Evolutionary conservation across 2,113 vertebrate genomes (phyloP).

Genomic region (Apeltes quadracus): DNA sequence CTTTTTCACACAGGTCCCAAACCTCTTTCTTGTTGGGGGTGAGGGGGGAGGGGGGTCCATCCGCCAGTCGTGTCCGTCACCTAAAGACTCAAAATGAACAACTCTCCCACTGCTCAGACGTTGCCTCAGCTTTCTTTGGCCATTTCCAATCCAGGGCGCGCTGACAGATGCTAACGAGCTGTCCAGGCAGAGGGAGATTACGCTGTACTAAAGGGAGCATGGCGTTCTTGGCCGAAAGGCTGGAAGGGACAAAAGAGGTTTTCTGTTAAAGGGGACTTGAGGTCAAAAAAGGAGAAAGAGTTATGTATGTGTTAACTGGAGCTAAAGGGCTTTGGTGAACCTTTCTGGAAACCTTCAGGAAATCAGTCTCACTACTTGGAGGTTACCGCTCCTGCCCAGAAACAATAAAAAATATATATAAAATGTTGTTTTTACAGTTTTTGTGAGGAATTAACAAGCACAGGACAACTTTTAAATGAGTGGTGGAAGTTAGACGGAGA

Average conservation of each 20-base stretch:
- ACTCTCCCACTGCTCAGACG: slow-evolving; percentile 22
- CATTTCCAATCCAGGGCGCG: slow-evolving; percentile 23
- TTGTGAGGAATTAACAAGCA: not conserved
- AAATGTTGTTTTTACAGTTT: not conserved
- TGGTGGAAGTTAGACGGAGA: not conserved
- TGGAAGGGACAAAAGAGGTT: slow-evolving; percentile 13
- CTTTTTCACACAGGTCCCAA: slow-evolving; percentile 20
- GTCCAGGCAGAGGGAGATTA: slow-evolving; percentile 47
- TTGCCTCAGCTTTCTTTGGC: slow-evolving; percentile 40
- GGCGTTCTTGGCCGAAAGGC: slow-evolving; percentile 35
- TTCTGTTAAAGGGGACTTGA: not conserved
- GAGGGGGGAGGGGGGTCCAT: not conserved
- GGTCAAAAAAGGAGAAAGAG: not conserved
- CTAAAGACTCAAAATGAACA: slow-evolving; percentile 47
- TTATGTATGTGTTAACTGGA: not conserved
- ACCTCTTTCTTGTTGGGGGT: not conserved
- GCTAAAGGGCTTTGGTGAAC: not conserved
- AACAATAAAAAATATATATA: not conserved
- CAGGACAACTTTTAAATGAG: not conserved
- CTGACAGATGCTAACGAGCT: slow-evolving; percentile 65
- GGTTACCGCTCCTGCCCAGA: not conserved
- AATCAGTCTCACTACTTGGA: not conserved
- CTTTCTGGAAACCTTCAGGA: not conserved
- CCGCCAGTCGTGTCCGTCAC: slow-evolving; percentile 23
- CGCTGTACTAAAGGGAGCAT: slow-evolving; percentile 27